Base-by-base conservation (phyloP, 1,140 invertebrate species). In the Lepidurus packardi region DNA sequence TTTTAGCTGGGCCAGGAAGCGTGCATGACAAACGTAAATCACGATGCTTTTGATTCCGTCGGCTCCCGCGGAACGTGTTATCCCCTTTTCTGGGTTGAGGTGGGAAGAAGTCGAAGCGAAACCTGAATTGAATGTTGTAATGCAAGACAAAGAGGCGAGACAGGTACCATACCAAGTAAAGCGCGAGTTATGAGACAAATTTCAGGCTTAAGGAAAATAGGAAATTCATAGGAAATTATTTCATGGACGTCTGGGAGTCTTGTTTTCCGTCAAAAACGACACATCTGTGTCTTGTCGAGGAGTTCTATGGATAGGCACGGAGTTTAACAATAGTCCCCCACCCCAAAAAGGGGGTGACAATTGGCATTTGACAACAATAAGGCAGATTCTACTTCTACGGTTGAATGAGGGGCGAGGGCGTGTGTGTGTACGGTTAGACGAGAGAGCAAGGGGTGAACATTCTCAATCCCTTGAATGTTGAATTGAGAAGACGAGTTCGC, bases 281-380 rank as follows among this genome's bases (percentile, higher is more conserved):
- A 65, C 53, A 65, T 65, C 53, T 65, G 53, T 65, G 21, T 65
- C 53, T 65, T 65, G 53, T 65, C 21, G n/a, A 65, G 53, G 53
- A 9, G 16, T 16, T 21, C 16, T 21, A 21, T 65, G 21, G 53
- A 21, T 65, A 65, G 8, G 13, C 16, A 16, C 16, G 6, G 7
- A 65, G 8, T 16, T 21, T 16, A 65, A 65, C 53, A 65, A 65
- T 65, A 65, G 53, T 13, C 21, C 34, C 34, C 34, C 34, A 2
- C 3, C 34, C 16, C 16, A 65, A 65, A 21, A 65, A 21, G 53
- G 53, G 16, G 53, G 53, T 21, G 53, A 65, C 53, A 65, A 65
- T 65, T 16, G 53, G 53, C 53, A 65, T 65, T 65, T 65, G 53
- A 65, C 53, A 65, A 65, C 53, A 65, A 65, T 65, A 65, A 65